phyloP scores from a whole-genome alignment of 2,113 vertebrate species.

The Pagrus major region DNA sequence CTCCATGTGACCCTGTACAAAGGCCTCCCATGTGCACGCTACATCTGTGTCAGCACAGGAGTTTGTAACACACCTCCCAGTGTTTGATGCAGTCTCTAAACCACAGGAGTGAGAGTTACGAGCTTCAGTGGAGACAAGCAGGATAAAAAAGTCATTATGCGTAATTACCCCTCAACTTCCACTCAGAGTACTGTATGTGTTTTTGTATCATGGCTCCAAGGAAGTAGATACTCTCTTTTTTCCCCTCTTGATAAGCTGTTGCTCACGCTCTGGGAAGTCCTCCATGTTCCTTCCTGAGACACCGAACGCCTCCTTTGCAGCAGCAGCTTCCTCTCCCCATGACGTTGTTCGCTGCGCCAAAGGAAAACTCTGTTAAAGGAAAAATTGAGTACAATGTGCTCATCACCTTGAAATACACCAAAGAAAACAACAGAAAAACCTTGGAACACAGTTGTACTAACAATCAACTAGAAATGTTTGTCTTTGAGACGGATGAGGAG shows the following conservation, averaged over 20 bases:
- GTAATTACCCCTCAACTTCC: constrained; percentile 13
- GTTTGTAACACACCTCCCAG: not conserved
- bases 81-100: not conserved
- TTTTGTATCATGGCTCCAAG: not conserved
- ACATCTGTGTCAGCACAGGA: not conserved
- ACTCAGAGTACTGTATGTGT: constrained; percentile 30
- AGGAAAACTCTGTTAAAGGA: constrained; percentile 19
- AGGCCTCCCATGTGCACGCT: not conserved
- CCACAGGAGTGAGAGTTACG: not conserved
- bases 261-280: constrained; percentile 54
- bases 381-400: constrained; percentile 6
- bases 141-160: constrained; percentile 29
- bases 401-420: not conserved
- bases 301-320: constrained; percentile 32
- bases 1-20: not conserved
- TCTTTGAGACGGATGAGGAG: not conserved
- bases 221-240: not conserved
- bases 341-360: constrained; percentile 18
- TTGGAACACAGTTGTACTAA: not conserved
- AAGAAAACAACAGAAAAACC: not conserved
- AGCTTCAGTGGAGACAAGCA: not conserved
- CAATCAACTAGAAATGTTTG: not conserved
- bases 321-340: constrained; percentile 52
- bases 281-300: constrained; percentile 66
- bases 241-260: not conserved